Conservation (phyloP, 2,888 invertebrate genomes). For the Belgica antarctica region DNA sequence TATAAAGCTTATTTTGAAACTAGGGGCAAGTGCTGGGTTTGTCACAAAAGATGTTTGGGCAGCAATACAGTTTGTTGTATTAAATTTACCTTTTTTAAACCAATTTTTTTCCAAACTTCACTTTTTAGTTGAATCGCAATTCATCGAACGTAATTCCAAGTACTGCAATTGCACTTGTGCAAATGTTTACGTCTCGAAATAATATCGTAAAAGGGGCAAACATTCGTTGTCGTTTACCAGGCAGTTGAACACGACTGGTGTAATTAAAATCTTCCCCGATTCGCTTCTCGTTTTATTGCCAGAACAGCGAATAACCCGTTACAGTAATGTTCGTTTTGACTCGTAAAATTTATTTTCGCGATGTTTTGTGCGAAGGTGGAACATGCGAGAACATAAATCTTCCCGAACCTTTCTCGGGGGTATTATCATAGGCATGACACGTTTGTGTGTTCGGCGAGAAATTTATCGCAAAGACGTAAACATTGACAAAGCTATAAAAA, state of each 20-base stretch:
- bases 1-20: too few relatives aligned
- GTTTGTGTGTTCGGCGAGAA: background rate
- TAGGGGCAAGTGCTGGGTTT: too few relatives aligned
- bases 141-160: background rate
- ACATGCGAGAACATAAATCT: background rate
- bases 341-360: slow-evolving; percentile 4
- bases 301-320: background rate
- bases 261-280: too few relatives aligned
- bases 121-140: too few relatives aligned
- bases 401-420: background rate
- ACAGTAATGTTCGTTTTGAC: background rate
- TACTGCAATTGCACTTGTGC: background rate
- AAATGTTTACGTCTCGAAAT: slow-evolving; percentile 7
- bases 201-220: background rate
- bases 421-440: background rate
- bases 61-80: too few relatives aligned
- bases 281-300: background rate
- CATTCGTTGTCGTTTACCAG: background rate
- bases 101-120: too few relatives aligned
- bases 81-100: too few relatives aligned
- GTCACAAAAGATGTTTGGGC: too few relatives aligned
- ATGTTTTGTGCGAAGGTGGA: background rate
- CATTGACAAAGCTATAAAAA: slow-evolving; percentile 1
- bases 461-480: background rate
- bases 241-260: too few relatives aligned